Base-by-base conservation (phyloP, 2,888 invertebrate genomes). In the Synergus laeviventris region DNA sequence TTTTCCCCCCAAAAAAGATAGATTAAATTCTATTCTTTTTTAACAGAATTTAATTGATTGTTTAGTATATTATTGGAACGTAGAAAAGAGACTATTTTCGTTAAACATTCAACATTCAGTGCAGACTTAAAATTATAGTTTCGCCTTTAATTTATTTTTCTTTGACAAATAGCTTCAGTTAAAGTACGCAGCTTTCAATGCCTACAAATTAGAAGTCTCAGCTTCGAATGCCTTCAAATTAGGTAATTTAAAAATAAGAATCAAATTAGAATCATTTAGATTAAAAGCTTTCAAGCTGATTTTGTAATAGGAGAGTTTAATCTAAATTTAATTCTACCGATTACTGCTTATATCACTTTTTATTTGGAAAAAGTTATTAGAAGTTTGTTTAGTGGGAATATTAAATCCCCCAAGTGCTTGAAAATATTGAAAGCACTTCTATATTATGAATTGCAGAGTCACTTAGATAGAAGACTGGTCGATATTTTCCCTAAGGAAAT, bases 401-500 rank as follows among this genome's bases (percentile, higher is more conserved):
- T 21, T 21, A 14, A 21, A 59, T 59, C 59, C 24, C 59, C 5
- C 12, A 59, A 59, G 59, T 14, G 59, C 14, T 59, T 1, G 24
- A 24, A 59, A 59, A 59, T 24, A 59, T 59, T 24, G 24, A 59
- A 24, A 18, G 18, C 59, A 21, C 21, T 18, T 62, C 38, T 11
- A 38, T 38, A 38, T 38, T 39, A 4, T 38, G 2, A 61, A n/a
- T 36, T 9, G 16, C 16, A 61, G 54, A 31, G 66, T 39, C 14
- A 42, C 12, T 18, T 21, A 14, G 18, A 9, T 42, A 24, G 42
- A 39, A 64, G 21, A 66, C 45, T 24, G 45, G 18, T 70, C 45
- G 16, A 66, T 36, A 31, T n/a, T 38, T 62, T 62, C 62, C 38
- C 62, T 36, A 38, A 38, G 62, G 62, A 62, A 38, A 62, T 62